Conservation (phyloP, 2,888 invertebrate species). For the Pheosia tremula region DNA sequence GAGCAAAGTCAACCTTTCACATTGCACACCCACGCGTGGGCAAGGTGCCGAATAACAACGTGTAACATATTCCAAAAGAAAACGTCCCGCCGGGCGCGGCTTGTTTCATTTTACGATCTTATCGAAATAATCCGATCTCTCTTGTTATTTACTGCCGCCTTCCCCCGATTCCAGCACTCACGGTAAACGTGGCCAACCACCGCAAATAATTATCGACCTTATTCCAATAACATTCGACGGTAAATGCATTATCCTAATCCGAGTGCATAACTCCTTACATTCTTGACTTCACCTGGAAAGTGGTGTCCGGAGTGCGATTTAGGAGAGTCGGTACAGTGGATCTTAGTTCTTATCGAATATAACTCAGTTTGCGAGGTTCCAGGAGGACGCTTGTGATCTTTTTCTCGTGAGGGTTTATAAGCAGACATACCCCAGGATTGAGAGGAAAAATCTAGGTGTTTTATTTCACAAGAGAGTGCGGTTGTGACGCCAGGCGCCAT, state of each 20-base stretch:
- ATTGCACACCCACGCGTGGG: conserved; percentile 59
- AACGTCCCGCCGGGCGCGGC: conserved; percentile 73
- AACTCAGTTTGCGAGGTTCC: conserved; percentile 56
- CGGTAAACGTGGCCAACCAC: conserved; percentile 46
- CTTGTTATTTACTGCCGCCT: conserved; percentile 81
- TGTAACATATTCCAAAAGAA: conserved; percentile 73
- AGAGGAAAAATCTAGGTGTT: conserved; percentile 80
- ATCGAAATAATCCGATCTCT: conserved; percentile 84
- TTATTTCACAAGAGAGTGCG: conserved; percentile 77
- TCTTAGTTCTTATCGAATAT: conserved; percentile 57
- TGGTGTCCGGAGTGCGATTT: conserved; percentile 52
- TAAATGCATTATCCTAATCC: conserved; percentile 58
- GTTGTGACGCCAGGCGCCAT: conserved; percentile 71
- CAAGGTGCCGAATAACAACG: conserved; percentile 62
- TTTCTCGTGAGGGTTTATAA: conserved; percentile 28
- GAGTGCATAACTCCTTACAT: conserved; percentile 57
- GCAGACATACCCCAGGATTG: conserved; percentile 66
- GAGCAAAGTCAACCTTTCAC: conserved; percentile 56
- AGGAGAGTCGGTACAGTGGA: conserved; percentile 48
- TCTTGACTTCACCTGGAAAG: conserved; percentile 48
- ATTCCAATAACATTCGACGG: conserved; percentile 52
- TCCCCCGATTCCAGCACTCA: conserved; percentile 69
- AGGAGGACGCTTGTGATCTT: conserved; percentile 54
- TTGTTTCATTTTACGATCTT: conserved; percentile 84
- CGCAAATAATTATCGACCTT: conserved; percentile 66